Evolutionary conservation across 2,888 invertebrate genomes (phyloP).

Genomic region (Yponomeuta sedellus): DNA sequence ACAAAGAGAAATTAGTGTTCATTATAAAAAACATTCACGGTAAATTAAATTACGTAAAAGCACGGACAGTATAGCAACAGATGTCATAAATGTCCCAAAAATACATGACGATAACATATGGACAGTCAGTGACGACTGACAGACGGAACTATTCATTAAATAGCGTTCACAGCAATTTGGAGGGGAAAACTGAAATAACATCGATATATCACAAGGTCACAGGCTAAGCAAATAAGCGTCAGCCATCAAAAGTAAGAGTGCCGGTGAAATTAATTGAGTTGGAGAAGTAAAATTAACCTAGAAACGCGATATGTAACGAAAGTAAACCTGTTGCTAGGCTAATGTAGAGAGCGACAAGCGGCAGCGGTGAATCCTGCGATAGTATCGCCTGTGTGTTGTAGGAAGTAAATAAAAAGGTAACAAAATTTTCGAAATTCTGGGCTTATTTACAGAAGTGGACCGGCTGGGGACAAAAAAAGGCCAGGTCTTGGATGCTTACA

Average conservation of each 20-base stretch:
- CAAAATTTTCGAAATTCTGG: too few species aligned
- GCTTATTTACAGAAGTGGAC: too few species aligned
- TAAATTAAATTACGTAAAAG: background rate
- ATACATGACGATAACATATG: background rate
- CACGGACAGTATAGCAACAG: background rate
- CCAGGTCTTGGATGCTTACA: too few species aligned
- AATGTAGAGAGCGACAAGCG: too few species aligned
- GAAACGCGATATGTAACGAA: constrained; percentile 9
- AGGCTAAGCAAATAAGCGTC: background rate
- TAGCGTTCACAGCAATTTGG: background rate
- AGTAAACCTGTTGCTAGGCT: background rate
- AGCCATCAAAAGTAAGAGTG: constrained; percentile 1
- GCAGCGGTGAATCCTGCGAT: too few species aligned
- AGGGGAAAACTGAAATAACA: background rate
- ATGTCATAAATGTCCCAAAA: background rate
- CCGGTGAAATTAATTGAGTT: background rate
- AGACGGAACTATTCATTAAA: background rate
- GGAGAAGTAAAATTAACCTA: constrained; percentile 7
- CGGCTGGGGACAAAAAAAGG: too few species aligned
- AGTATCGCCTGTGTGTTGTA: too few species aligned
- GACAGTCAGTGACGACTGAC: background rate
- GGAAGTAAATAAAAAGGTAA: too few species aligned
- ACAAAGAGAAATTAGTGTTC: background rate
- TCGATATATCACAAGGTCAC: constrained; percentile 1
- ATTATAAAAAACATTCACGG: background rate